A percentile compares a stretch with the other conserved stretches of the same genome.
These are phyloP conservation scores for Nycticryphes semicollaris DNA, from an alignment of 2,113 vertebrate genomes.

Conservation along the genomic window DNA sequence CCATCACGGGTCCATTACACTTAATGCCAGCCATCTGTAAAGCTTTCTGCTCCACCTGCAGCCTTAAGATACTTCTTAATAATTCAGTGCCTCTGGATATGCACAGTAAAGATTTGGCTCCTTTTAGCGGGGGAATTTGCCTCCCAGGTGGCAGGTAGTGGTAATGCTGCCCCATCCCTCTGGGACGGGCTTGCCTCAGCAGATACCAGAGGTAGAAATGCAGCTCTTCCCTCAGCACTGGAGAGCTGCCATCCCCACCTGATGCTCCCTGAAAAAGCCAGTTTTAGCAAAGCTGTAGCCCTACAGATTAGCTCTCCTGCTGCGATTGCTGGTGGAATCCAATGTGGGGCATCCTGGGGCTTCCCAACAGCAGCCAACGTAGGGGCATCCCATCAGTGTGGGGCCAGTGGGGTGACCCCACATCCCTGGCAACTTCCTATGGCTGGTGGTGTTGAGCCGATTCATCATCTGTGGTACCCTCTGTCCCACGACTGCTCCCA, in stretches of 20 bases:
- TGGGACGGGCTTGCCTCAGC: background rate
- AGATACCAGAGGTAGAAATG: background rate
- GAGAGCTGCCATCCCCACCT: background rate
- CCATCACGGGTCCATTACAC: background rate
- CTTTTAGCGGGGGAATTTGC: background rate
- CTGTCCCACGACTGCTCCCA: background rate
- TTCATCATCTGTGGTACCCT: background rate
- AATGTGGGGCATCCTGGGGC: background rate
- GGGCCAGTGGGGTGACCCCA: background rate
- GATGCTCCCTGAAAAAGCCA: background rate
- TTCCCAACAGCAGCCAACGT: background rate
- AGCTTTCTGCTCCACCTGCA: background rate
- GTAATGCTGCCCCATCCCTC: background rate
- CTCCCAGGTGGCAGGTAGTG: background rate
- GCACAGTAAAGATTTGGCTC: background rate
- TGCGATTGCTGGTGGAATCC: background rate
- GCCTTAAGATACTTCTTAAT: background rate
- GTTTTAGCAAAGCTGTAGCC: background rate
- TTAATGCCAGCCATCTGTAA: background rate
- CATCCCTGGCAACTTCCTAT: background rate
- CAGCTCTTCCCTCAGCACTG: background rate
- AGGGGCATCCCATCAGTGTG: background rate
- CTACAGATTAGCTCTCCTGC: background rate
- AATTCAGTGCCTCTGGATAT: constrained; percentile 11
- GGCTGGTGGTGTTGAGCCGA: background rate